These are phyloP conservation scores for Anthrax anthrax DNA, from an alignment of 2,888 invertebrate genomes.

Conservation along the genomic window DNA sequence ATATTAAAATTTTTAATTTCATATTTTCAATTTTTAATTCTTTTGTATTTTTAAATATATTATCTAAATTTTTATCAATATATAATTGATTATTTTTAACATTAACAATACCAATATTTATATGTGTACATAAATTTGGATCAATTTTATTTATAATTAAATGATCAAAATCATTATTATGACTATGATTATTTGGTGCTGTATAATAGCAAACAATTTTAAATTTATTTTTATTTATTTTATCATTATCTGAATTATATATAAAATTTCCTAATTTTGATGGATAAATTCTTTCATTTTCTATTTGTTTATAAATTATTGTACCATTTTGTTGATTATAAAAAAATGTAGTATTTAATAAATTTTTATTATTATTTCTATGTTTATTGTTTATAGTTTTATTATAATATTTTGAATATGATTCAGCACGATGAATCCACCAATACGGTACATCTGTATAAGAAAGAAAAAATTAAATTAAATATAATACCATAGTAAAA, in stretches of 20 bases:
- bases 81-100: conserved; percentile 46
- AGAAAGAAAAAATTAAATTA: conserved; percentile 3
- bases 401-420: conserved; percentile 13
- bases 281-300: conserved; percentile 14
- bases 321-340: not conserved
- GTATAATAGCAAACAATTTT: conserved; percentile 56
- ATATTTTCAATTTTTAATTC: conserved; percentile 44
- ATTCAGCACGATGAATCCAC: conserved; percentile 19
- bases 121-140: conserved; percentile 65
- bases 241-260: conserved; percentile 8
- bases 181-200: conserved; percentile 34
- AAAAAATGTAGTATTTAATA: not conserved
- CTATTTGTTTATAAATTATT: conserved; percentile 11
- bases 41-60: conserved; percentile 21
- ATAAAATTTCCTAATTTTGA: conserved; percentile 15
- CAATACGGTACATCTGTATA: conserved; percentile 19
- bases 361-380: not conserved
- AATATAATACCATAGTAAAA: too few relatives aligned
- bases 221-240: conserved; percentile 5
- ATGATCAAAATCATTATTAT: conserved; percentile 13
- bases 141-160: conserved; percentile 46
- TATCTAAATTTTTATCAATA: conserved; percentile 35
- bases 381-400: conserved; percentile 7
- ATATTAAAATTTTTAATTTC: conserved; percentile 59
- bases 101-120: conserved; percentile 61